Evolutionary conservation across 2,797 vertebrate species (phyloP).

Genomic region (Triplophysa bombifrons): DNA sequence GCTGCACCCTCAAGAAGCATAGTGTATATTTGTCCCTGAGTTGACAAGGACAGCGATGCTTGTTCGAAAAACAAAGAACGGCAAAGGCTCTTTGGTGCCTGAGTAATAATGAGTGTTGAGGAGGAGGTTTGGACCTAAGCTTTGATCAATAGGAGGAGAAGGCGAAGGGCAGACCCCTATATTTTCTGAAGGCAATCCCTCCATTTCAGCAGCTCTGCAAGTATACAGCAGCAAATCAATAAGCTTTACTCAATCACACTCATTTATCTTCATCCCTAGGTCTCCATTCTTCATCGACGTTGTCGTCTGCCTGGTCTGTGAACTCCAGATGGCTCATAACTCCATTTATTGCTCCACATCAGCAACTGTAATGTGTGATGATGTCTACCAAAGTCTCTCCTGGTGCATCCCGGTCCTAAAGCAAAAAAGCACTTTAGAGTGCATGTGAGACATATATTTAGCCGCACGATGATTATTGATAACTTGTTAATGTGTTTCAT

Average conservation of each 20-base stretch:
- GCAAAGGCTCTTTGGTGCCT: slow-evolving; percentile 48
- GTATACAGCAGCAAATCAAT: slow-evolving; percentile 53
- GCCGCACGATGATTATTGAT: slow-evolving; percentile 4
- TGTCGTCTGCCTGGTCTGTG: background rate
- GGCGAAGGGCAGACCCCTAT: slow-evolving; percentile 28
- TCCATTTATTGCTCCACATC: slow-evolving; percentile 34
- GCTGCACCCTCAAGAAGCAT: background rate
- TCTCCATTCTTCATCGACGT: slow-evolving; percentile 24
- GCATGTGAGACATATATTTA: slow-evolving; percentile 10
- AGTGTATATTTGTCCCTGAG: background rate
- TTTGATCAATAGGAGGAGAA: slow-evolving; percentile 53
- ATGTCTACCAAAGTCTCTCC: background rate
- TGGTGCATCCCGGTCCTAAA: background rate
- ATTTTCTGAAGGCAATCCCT: slow-evolving; percentile 31
- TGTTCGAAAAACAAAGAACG: slow-evolving; percentile 30
- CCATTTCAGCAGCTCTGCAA: slow-evolving; percentile 24
- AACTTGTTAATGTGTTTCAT: slow-evolving; percentile 12
- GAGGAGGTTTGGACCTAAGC: slow-evolving; percentile 38
- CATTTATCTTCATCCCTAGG: slow-evolving; percentile 55
- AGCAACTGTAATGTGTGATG: slow-evolving; percentile 17
- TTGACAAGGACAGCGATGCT: background rate
- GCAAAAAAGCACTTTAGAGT: no score
- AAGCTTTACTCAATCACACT: slow-evolving; percentile 54
- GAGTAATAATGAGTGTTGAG: slow-evolving; percentile 59
- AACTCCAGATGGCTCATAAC: slow-evolving; percentile 18